Percentiles rank a stretch among this genome's conserved stretches.
Evolutionary conservation across 1,140 invertebrate genomes (phyloP).

Genomic region (Phthorimaea operculella): DNA sequence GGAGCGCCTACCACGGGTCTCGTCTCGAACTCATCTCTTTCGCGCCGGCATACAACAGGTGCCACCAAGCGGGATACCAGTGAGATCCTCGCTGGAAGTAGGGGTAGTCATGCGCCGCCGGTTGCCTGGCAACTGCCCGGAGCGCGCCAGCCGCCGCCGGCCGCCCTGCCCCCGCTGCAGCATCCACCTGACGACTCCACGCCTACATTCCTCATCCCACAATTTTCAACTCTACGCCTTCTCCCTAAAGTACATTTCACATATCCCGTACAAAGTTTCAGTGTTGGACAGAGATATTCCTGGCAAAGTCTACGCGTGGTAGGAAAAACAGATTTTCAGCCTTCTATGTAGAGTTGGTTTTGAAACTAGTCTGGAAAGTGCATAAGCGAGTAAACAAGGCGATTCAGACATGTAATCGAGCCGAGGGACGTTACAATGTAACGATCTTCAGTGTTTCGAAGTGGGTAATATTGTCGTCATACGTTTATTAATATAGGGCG

Average conservation of each 20-base stretch:
- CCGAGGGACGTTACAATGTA: background rate
- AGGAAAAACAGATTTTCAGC: background rate
- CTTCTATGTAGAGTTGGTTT: background rate
- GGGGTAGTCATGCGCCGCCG: background rate
- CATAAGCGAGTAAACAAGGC: slow-evolving; percentile 2
- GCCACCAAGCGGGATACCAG: background rate
- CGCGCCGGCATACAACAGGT: background rate
- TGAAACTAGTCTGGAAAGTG: background rate
- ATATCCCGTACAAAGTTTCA: background rate
- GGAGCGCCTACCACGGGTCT: background rate
- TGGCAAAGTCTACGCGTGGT: background rate
- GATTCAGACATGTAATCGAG: background rate
- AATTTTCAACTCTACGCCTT: background rate
- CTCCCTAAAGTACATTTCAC: background rate
- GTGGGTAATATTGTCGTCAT: background rate
- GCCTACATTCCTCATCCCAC: background rate
- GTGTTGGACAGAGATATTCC: background rate
- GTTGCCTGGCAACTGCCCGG: slow-evolving; percentile 15
- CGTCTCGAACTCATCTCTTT: background rate
- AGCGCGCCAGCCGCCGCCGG: slow-evolving; percentile 3
- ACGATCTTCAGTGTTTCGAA: background rate
- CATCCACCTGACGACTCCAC: slow-evolving; percentile 4
- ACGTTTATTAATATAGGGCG: slow-evolving; percentile 2
- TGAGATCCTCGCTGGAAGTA: slow-evolving; percentile 2
- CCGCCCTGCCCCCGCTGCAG: slow-evolving; percentile 4